Percentiles rank a stretch among this genome's conserved stretches.
phyloP scores from a whole-genome alignment of 2,113 vertebrate genomes.

The Cebidichthys violaceus region DNA sequence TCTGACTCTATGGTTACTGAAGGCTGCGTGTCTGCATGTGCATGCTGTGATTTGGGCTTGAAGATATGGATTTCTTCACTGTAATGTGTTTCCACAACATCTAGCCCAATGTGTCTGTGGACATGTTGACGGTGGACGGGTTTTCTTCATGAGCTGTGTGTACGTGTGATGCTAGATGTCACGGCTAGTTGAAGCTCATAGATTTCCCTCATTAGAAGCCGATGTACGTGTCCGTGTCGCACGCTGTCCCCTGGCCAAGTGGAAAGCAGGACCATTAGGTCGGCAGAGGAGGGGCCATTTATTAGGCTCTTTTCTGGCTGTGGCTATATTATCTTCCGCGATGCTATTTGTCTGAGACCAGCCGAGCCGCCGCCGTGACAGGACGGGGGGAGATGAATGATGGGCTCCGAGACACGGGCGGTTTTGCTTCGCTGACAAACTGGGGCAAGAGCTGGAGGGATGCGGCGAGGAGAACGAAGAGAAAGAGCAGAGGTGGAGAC shows the following conservation, averaged over 20 bases:
- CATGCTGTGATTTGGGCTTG: slow-evolving; percentile 25
- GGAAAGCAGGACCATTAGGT: slow-evolving; percentile 69
- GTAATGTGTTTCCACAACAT: background rate
- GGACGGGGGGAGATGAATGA: slow-evolving; percentile 72
- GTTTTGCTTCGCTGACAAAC: slow-evolving; percentile 85
- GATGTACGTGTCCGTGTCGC: slow-evolving; percentile 29
- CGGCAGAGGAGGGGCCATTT: slow-evolving; percentile 65
- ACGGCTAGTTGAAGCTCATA: slow-evolving; percentile 29
- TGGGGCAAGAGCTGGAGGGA: slow-evolving; percentile 78
- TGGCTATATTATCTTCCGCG: slow-evolving; percentile 74
- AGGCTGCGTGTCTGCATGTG: background rate
- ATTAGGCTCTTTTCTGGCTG: slow-evolving; percentile 69
- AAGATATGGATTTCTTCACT: slow-evolving; percentile 16
- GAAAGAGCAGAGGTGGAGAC: slow-evolving; percentile 35
- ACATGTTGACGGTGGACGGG: slow-evolving; percentile 8
- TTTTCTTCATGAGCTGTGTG: slow-evolving; percentile 28
- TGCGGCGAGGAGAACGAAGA: slow-evolving; percentile 25
- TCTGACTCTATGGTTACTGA: background rate
- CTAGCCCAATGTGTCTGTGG: slow-evolving; percentile 31
- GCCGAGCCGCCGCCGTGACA: slow-evolving; percentile 61
- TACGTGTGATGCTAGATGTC: slow-evolving; percentile 14
- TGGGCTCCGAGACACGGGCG: slow-evolving; percentile 69
- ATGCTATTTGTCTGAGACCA: slow-evolving; percentile 80
- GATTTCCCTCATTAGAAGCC: slow-evolving; percentile 33
- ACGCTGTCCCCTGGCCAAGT: slow-evolving; percentile 51